These are phyloP conservation scores for Drosophila oshimai DNA, from an alignment of 1,140 invertebrate genomes.

Conservation along the genomic window DNA sequence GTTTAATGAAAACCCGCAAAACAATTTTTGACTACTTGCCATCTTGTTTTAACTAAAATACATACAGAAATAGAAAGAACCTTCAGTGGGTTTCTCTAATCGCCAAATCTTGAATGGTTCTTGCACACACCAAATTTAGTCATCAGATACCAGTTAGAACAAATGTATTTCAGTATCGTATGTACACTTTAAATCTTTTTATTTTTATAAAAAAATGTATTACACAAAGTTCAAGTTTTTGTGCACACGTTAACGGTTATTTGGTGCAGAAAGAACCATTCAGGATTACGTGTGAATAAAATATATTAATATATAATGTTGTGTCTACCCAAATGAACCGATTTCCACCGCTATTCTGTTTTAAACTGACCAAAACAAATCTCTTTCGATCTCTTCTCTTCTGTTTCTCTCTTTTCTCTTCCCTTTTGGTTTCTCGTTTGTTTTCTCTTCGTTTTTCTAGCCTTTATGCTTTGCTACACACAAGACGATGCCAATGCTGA, in stretches of 20 bases:
- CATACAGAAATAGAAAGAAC: conserved; percentile 7
- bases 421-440: conserved; percentile 60
- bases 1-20: conserved; percentile 1
- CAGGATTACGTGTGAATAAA: background rate
- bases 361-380: conserved; percentile 73
- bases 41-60: conserved; percentile 3
- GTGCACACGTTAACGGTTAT: too few relatives aligned
- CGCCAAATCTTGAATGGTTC: conserved; percentile 9
- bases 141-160: background rate
- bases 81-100: background rate
- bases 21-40: background rate
- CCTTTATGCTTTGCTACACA: conserved; percentile 95
- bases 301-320: background rate
- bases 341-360: conserved; percentile 63
- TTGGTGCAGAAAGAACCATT: conserved; percentile 5
- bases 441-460: conserved; percentile 84
- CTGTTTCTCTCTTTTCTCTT: conserved; percentile 65
- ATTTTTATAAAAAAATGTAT: too few relatives aligned
- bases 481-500: conserved; percentile 94
- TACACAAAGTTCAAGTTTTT: too few relatives aligned
- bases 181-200: background rate
- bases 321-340: conserved; percentile 16
- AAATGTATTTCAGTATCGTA: too few relatives aligned
- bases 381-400: conserved; percentile 73
- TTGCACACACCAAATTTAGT: background rate